Evolutionary conservation across 2,888 invertebrate species (phyloP), one percentile per base, ranked within the genome.

Genomic region (Euproctis similis): DNA sequence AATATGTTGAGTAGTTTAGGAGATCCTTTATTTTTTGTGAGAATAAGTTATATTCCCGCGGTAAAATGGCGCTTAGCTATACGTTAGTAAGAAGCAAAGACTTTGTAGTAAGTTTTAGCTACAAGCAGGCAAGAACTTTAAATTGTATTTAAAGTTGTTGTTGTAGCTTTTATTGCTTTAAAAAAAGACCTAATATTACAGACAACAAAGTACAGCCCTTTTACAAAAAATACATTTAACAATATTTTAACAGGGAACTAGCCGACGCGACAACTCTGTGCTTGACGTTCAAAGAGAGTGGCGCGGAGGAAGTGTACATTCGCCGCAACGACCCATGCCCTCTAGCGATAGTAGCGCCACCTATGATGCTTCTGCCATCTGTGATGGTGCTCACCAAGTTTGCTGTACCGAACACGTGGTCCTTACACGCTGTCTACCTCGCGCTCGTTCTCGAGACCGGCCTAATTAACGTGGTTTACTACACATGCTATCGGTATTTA

Each of bases 301-400:
- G 64, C 6, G 66, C 68, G 20, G 85, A 85, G 46, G 57, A 46
- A 18, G 63, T 59, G 28, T 85, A 68, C 46, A 54, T 59, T 18
- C 59, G 66, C 8, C 71, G 82, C 10, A 53, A 42, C 8, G 76
- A 76, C 36, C 66, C 68, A 12, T 71, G 71, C 35, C 85, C 81
- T 2, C 50, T 78, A 27, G 66, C 75, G 4, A 59, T 70, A 17
- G 64, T 64, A 8, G 65, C 67, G 4, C 81, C 85, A 2, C 77
- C 84, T n/a, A 60, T 85, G 36, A 58, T 80, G 44, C 64, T 84
- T 27, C 51, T 82, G 26, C 80, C 86, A 8, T 73, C 86, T 0
- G 74, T 86, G 34, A 51, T 71, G 11, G 55, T 62, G 28, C 59
- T 81, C 21, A 66, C 68, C 23, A 60, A 57, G 48, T 75, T 78